Evolutionary conservation across 2,888 invertebrate genomes (phyloP), one percentile per base, ranked within the genome.

Genomic region (Camptogramma bilineatum): DNA sequence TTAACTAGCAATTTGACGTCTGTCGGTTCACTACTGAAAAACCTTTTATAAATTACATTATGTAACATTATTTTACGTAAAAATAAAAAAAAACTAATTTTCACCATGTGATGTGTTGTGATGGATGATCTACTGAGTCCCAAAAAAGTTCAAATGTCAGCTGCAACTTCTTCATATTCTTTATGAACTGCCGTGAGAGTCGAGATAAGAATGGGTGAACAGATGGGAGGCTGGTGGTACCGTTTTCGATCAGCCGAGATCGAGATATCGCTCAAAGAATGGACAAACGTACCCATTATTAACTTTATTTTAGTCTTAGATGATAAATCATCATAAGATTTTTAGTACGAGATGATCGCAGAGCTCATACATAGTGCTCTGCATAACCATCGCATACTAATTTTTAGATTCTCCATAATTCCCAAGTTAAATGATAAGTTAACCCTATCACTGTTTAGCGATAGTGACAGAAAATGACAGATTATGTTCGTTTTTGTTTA

Each of bases 181-280:
- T 34, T 19, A 39, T n/a, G 21, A 60, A 54, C 52, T 42, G 31
- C 52, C 62, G 65, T 68, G 66, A 58, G 67, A 69, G 58, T 58
- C 21, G 28, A 66, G 63, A 53, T 62, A 58, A 21, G 47, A 21
- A 52, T 66, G 60, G 68, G 59, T 64, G 47, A 19, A 50, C 66
- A 58, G 67, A 62, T 64, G 56, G 55, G 47, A 28, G 28, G 7
- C 28, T 28, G 4, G n/a, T 55, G 57, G 64, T 69, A 64, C 70
- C 64, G 66, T 68, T 69, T 68, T 61, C 68, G 62, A 70, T 71
- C 65, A 68, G 58, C 54, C 39, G 19, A 67, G 67, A 72, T 70
- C 64, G 57, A 62, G 69, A 69, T 69, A 69, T 2, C 42, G 42
- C 55, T 24, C 48, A 21, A 68, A 70, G 64, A 72, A 72, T 70